Percentiles rank a stretch among this genome's conserved stretches.
These are phyloP conservation scores for Ochropleura leucogaster DNA, from an alignment of 2,888 invertebrate genomes.

Conservation along the genomic window DNA sequence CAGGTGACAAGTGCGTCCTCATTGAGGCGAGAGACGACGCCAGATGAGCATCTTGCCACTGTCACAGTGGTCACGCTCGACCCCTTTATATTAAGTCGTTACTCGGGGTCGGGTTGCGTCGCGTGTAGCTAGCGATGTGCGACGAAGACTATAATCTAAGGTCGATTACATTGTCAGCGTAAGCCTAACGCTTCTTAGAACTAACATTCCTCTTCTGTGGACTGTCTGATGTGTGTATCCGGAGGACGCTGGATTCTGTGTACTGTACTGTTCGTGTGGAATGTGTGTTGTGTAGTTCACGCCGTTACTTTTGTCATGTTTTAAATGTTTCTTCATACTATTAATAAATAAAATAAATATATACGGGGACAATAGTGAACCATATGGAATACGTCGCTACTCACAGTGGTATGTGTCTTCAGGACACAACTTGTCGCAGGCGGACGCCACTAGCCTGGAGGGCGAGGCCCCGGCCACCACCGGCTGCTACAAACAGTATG, in stretches of 20 bases:
- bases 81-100: constrained; percentile 86
- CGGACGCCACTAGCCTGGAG: constrained; percentile 96
- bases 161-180: constrained; percentile 89
- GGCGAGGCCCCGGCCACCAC: constrained; percentile 94
- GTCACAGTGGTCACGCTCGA: constrained; percentile 87
- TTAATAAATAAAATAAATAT: constrained; percentile 68
- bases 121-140: constrained; percentile 90
- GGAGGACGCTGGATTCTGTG: constrained; percentile 88
- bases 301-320: constrained; percentile 83
- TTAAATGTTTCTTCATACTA: constrained; percentile 75
- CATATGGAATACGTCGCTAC: constrained; percentile 84
- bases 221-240: constrained; percentile 88
- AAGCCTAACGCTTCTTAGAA: constrained; percentile 90
- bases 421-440: constrained; percentile 98
- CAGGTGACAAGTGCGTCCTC: constrained; percentile 96
- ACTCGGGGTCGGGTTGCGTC: constrained; percentile 87
- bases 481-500: constrained; percentile 95
- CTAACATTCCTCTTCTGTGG: constrained; percentile 85
- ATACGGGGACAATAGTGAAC: constrained; percentile 73
- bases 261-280: constrained; percentile 88
- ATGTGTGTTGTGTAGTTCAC: constrained; percentile 89
- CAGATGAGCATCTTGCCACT: constrained; percentile 90
- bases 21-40: constrained; percentile 94
- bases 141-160: constrained; percentile 89
- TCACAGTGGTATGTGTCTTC: constrained; percentile 90